Evolutionary conservation across 2,888 invertebrate genomes (phyloP).

Genomic region (Conistra vaccinii): DNA sequence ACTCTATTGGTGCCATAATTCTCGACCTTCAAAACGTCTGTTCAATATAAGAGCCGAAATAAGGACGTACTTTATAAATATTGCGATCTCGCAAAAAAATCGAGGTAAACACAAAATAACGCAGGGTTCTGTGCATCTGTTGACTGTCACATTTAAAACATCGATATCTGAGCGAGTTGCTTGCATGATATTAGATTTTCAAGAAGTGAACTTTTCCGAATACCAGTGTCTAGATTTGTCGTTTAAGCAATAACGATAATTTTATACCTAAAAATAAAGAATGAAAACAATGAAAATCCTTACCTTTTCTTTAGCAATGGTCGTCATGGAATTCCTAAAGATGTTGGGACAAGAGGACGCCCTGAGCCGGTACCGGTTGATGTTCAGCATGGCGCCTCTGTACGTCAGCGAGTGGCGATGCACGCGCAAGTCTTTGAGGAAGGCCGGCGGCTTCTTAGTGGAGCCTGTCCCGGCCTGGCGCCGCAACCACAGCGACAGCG

Average conservation of each 20-base stretch:
- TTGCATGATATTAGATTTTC: background rate
- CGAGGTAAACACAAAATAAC: background rate
- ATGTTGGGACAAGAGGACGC: conserved; percentile 98
- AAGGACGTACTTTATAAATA: background rate
- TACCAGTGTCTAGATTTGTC: background rate
- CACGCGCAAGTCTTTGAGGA: conserved; percentile 93
- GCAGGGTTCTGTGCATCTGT: background rate
- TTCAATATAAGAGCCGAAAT: background rate
- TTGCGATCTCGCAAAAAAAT: background rate
- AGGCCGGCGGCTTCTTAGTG: conserved; percentile 91
- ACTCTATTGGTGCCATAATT: background rate
- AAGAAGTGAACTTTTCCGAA: background rate
- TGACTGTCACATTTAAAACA: background rate
- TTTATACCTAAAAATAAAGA: background rate
- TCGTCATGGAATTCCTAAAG: conserved; percentile 96
- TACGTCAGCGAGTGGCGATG: conserved; percentile 95
- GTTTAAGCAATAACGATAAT: background rate
- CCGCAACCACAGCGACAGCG: conserved; percentile 90
- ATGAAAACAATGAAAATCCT: conserved; percentile 51
- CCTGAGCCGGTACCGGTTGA: conserved; percentile 94
- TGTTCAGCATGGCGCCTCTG: conserved; percentile 96
- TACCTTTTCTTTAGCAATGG: conserved; percentile 95
- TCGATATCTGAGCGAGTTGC: background rate
- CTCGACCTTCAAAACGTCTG: background rate
- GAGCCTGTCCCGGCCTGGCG: conserved; percentile 84